Percentiles rank a stretch among this genome's conserved stretches.
Evolutionary conservation across 2,888 invertebrate species (phyloP).

Genomic region (Pelosia muscerda): DNA sequence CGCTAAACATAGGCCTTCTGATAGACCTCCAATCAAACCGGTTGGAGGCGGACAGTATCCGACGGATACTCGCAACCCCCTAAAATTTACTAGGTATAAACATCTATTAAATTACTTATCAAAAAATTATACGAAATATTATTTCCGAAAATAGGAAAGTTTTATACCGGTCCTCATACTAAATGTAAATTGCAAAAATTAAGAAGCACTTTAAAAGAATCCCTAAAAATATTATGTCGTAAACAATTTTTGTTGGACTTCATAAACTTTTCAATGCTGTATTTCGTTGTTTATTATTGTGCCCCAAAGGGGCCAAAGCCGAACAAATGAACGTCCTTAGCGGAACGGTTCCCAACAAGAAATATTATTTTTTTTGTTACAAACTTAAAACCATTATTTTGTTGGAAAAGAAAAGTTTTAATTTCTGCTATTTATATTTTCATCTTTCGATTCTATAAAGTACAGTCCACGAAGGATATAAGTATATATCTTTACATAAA

Average conservation of each 20-base stretch:
- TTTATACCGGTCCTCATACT: not conserved
- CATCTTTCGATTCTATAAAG: not conserved
- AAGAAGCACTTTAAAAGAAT: not conserved
- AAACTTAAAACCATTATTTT: constrained; percentile 25
- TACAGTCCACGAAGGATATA: not conserved
- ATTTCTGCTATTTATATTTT: constrained; percentile 6
- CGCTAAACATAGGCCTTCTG: no score
- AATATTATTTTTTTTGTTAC: constrained; percentile 35
- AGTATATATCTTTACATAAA: no score
- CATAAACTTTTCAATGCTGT: constrained; percentile 16
- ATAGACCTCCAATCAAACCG: no score
- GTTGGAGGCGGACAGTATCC: no score
- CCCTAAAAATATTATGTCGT: not conserved
- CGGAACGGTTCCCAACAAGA: constrained; percentile 20
- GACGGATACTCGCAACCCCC: no score
- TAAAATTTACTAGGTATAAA: no score
- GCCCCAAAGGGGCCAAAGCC: constrained; percentile 11
- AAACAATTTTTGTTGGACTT: constrained; percentile 8
- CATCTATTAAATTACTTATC: no score
- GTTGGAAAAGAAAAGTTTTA: constrained; percentile 23
- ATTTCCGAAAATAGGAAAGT: not conserved
- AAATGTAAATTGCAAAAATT: not conserved
- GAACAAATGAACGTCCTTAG: constrained; percentile 25
- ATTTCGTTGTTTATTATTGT: constrained; percentile 28
- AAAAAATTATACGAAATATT: no score